Conservation (phyloP, 2,797 vertebrate species). For the Neopelma chrysocephalum region DNA sequence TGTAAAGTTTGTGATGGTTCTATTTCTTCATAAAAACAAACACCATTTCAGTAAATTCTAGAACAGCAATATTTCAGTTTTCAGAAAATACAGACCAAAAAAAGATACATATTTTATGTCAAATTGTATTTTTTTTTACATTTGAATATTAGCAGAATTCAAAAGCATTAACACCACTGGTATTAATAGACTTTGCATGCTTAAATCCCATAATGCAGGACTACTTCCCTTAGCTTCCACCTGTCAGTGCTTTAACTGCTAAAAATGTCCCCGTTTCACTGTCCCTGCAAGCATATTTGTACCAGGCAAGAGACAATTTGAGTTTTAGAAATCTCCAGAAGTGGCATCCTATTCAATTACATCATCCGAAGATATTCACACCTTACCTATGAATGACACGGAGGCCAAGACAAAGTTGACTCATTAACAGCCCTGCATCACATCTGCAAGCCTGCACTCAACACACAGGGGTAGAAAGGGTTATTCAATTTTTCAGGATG, state of each 20-base stretch:
- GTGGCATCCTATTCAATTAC: background rate
- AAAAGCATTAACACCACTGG: background rate
- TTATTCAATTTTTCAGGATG: conserved; percentile 4
- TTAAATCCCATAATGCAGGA: background rate
- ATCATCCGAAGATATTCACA: background rate
- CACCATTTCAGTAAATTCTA: background rate
- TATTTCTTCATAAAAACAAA: background rate
- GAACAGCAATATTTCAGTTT: background rate
- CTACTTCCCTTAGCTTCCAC: background rate
- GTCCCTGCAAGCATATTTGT: background rate
- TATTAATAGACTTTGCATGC: background rate
- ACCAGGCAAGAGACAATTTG: background rate
- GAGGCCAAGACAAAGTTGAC: background rate
- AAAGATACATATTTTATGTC: background rate
- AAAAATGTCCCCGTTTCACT: background rate
- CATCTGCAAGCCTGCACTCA: background rate
- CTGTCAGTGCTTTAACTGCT: background rate
- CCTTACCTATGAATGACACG: background rate
- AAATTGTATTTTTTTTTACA: background rate
- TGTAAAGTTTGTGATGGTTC: background rate
- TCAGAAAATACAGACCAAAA: background rate
- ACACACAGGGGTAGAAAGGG: background rate
- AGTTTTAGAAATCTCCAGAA: background rate
- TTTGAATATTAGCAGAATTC: background rate
- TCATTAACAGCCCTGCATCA: background rate